Evolutionary conservation across 2,113 vertebrate species (phyloP).

Genomic region (Callipepla squamata): DNA sequence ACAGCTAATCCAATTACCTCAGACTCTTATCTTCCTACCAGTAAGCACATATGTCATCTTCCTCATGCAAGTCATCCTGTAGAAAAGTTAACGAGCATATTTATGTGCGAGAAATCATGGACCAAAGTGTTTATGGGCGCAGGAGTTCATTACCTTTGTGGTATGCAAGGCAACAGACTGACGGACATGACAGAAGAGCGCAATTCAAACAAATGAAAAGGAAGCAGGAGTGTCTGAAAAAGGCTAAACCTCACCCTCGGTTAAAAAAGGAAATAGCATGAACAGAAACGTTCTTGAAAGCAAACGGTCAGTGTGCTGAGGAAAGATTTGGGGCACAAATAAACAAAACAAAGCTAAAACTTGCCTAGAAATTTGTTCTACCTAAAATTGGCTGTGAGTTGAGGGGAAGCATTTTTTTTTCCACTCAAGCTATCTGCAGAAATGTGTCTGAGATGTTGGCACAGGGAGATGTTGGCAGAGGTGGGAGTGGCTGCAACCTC

Average conservation of each 20-base stretch:
- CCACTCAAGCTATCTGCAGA: not conserved
- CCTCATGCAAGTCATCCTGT: not conserved
- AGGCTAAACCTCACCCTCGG: not conserved
- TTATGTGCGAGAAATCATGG: not conserved
- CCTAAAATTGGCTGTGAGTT: not conserved
- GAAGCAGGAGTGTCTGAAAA: not conserved
- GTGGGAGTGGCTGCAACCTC: not conserved
- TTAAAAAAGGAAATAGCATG: not conserved
- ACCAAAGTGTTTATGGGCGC: not conserved
- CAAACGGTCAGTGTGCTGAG: not conserved
- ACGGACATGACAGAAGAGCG: not conserved
- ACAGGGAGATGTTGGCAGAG: not conserved
- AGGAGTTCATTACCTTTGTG: not conserved
- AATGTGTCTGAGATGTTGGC: not conserved
- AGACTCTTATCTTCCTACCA: slow-evolving; percentile 34
- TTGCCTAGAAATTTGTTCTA: not conserved
- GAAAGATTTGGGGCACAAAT: not conserved
- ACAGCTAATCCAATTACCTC: slow-evolving; percentile 47
- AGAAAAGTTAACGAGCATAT: slow-evolving; percentile 14
- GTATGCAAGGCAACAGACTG: not conserved
- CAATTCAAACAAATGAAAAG: slow-evolving; percentile 14
- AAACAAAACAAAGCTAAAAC: not conserved
- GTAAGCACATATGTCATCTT: not conserved
- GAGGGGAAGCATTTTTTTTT: not conserved
- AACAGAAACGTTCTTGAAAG: not conserved